Evolutionary conservation across 2,113 vertebrate species (phyloP).

Genomic region (Nesogale talazaci): DNA sequence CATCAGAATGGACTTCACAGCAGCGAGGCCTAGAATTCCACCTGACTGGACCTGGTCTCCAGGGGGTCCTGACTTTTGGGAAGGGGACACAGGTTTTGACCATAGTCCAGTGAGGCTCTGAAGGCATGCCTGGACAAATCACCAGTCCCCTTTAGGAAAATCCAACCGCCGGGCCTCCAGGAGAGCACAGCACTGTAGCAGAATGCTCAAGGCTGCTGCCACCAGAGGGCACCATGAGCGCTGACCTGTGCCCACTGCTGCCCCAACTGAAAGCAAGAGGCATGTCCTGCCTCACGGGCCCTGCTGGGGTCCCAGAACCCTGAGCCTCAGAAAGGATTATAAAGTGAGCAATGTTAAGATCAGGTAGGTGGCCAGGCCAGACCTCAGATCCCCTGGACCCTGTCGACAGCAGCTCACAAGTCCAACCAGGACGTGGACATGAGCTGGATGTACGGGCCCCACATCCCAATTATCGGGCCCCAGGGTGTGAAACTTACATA

Average conservation of each 20-base stretch:
- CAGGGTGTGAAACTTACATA: constrained; percentile 93
- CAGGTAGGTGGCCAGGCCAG: not conserved
- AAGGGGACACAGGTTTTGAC: not conserved
- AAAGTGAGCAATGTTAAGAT: no score
- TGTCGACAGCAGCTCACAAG: constrained; percentile 15
- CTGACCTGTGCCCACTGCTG: not conserved
- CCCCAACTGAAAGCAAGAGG: not conserved
- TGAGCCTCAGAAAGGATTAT: not conserved
- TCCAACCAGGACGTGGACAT: not conserved
- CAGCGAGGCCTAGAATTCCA: no score
- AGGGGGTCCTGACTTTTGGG: not conserved
- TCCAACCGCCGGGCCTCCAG: not conserved
- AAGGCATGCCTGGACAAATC: no score
- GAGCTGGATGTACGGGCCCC: not conserved
- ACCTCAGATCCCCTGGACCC: not conserved
- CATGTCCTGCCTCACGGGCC: not conserved
- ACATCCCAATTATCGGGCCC: not conserved
- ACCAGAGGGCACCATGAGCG: constrained; percentile 31
- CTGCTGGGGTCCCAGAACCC: not conserved
- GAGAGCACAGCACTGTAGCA: not conserved
- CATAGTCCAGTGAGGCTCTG: no score
- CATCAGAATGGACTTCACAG: no score
- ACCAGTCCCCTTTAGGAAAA: not conserved
- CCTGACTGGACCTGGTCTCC: no score
- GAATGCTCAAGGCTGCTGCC: not conserved